Conservation (phyloP, 2,888 invertebrate species). For the Nomada ruficornis region DNA sequence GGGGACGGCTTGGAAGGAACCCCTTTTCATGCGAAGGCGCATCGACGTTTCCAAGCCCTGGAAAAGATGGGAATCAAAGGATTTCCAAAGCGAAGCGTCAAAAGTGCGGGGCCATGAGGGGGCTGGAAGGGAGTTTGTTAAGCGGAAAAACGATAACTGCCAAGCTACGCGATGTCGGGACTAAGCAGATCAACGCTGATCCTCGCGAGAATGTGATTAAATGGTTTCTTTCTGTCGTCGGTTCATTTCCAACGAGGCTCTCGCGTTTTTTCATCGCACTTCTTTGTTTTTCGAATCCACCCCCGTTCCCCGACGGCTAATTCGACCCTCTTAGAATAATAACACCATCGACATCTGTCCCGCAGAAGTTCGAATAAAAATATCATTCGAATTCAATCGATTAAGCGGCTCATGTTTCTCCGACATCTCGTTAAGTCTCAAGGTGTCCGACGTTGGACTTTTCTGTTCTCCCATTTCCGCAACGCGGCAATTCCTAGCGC, state of each 20-base stretch:
- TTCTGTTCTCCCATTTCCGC: no score
- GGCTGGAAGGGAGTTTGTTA: conserved; percentile 59
- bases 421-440: no score
- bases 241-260: conserved; percentile 10
- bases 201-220: conserved; percentile 49
- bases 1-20: conserved; percentile 77
- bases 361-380: no score
- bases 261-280: background rate
- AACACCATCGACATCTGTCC: no score
- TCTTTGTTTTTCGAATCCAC: background rate
- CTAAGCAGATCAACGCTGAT: conserved; percentile 56
- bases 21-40: conserved; percentile 78
- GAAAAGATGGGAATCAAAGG: conserved; percentile 84
- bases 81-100: conserved; percentile 81
- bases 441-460: no score
- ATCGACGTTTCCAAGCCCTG: conserved; percentile 78
- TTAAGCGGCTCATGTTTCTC: no score
- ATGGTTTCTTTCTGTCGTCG: conserved; percentile 40
- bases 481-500: no score
- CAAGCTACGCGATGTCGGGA: conserved; percentile 13
- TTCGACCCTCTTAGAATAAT: no score
- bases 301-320: background rate
- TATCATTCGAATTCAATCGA: no score
- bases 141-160: conserved; percentile 61
- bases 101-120: conserved; percentile 72